A percentile compares a stretch with the other conserved stretches of the same genome.
These are phyloP conservation scores for Acipenser transmontanus DNA, from an alignment of 2,797 vertebrate species.

Conservation along the genomic window DNA sequence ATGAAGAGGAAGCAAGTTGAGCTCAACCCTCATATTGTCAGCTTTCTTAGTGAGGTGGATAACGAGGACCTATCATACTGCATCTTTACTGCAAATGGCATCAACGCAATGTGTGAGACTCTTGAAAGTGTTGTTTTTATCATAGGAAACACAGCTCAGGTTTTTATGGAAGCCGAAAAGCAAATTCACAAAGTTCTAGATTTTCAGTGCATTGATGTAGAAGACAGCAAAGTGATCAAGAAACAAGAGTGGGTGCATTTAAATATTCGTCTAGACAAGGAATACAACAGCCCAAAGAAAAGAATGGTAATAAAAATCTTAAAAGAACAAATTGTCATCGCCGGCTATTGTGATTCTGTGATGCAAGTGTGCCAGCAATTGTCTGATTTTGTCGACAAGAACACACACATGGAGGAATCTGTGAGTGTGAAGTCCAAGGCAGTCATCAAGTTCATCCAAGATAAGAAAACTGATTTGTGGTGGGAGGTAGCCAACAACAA, in stretches of 20 bases:
- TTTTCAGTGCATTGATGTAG: constrained; percentile 37
- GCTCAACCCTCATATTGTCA: constrained; percentile 39
- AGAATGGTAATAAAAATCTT: constrained; percentile 36
- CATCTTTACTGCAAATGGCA: constrained; percentile 60
- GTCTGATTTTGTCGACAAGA: constrained; percentile 50
- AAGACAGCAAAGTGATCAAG: constrained; percentile 46
- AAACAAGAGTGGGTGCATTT: constrained; percentile 52
- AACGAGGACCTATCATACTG: constrained; percentile 44
- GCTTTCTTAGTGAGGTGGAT: constrained; percentile 55
- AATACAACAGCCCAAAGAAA: constrained; percentile 37
- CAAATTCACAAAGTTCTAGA: constrained; percentile 44
- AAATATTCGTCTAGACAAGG: constrained; percentile 28
- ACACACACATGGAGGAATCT: constrained; percentile 41
- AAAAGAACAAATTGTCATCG: constrained; percentile 41
- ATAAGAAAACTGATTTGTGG: constrained; percentile 40
- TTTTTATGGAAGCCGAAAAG: constrained; percentile 53
- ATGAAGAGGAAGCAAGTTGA: constrained; percentile 42
- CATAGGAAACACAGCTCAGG: constrained; percentile 35
- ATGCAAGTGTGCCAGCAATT: constrained; percentile 42
- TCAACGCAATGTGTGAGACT: constrained; percentile 54
- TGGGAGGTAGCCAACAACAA: constrained; percentile 26
- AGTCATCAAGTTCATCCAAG: constrained; percentile 52
- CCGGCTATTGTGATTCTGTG: constrained; percentile 57
- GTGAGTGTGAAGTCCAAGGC: constrained; percentile 40
- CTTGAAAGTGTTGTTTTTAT: constrained; percentile 44